phyloP scores from a whole-genome alignment of 2,888 invertebrate genomes.

The Fragum whitleyi region DNA sequence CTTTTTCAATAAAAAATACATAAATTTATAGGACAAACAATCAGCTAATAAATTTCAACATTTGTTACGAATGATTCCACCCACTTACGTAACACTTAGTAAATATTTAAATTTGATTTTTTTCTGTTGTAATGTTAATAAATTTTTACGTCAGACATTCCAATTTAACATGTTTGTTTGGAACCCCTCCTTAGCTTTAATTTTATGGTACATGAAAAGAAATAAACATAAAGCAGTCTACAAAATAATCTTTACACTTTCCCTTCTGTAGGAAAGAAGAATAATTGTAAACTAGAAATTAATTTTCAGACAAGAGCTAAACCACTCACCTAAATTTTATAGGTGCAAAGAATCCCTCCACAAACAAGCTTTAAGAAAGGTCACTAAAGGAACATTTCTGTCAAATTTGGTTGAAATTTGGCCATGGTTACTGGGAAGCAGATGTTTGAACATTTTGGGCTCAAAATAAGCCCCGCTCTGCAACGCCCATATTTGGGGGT shows the following conservation, averaged over 20 bases:
- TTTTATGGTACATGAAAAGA: conserved; percentile 13
- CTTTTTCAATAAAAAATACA: conserved; percentile 7
- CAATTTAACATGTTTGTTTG: conserved; percentile 9
- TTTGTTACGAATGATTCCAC: conserved; percentile 9
- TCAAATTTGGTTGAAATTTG: no score
- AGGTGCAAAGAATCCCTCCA: no score
- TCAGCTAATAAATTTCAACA: conserved; percentile 19
- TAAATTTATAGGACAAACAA: conserved; percentile 23
- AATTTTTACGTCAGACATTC: conserved; percentile 18
- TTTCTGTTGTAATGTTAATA: conserved; percentile 19
- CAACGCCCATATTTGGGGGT: no score
- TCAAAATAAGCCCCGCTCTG: no score
- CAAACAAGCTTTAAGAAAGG: no score
- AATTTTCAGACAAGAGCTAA: no score
- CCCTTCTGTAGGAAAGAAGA: not conserved
- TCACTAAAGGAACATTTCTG: no score
- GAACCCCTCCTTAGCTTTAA: conserved; percentile 13
- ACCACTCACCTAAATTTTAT: no score
- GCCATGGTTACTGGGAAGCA: no score
- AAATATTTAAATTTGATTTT: conserved; percentile 12
- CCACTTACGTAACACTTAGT: conserved; percentile 17
- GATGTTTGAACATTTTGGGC: no score
- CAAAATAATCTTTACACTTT: not conserved
- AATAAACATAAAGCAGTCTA: conserved; percentile 13
- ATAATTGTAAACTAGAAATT: no score